phyloP scores from a whole-genome alignment of 1,140 invertebrate species.

The Zaprionus inermis region DNA sequence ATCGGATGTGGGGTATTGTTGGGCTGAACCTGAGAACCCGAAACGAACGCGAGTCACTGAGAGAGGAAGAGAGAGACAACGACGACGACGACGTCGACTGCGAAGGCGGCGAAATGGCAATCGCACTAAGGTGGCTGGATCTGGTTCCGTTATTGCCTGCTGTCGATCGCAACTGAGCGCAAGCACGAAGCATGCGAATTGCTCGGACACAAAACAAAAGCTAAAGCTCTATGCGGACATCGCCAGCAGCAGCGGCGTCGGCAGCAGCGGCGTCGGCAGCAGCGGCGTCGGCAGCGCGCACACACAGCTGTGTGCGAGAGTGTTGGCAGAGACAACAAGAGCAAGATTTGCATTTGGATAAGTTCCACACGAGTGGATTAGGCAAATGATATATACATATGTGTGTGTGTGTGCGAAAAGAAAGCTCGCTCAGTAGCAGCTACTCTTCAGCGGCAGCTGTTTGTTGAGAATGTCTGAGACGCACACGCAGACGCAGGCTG shows the following conservation, averaged over 20 bases:
- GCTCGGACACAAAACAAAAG: conserved; percentile 27
- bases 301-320: background rate
- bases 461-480: conserved; percentile 1
- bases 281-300: conserved; percentile 10
- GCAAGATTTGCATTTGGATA: conserved; percentile 41
- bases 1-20: conserved; percentile 25
- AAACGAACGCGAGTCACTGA: conserved; percentile 14
- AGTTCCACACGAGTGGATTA: conserved; percentile 44
- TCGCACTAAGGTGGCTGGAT: conserved; percentile 35
- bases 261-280: conserved; percentile 3
- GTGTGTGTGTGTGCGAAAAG: conserved; percentile 22
- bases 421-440: conserved; percentile 33
- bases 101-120: conserved; percentile 30
- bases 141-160: conserved; percentile 47
- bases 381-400: conserved; percentile 22
- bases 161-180: conserved; percentile 44
- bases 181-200: conserved; percentile 26
- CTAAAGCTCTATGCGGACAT: conserved; percentile 29
- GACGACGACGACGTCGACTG: background rate
- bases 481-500: background rate
- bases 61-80: conserved; percentile 3
- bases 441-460: conserved; percentile 9
- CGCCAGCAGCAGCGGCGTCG: conserved; percentile 20
- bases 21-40: conserved; percentile 45
- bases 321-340: conserved; percentile 32